These are phyloP conservation scores for Peromyscus attwateri DNA, from an alignment of 2,797 vertebrate genomes.

Conservation along the genomic window DNA sequence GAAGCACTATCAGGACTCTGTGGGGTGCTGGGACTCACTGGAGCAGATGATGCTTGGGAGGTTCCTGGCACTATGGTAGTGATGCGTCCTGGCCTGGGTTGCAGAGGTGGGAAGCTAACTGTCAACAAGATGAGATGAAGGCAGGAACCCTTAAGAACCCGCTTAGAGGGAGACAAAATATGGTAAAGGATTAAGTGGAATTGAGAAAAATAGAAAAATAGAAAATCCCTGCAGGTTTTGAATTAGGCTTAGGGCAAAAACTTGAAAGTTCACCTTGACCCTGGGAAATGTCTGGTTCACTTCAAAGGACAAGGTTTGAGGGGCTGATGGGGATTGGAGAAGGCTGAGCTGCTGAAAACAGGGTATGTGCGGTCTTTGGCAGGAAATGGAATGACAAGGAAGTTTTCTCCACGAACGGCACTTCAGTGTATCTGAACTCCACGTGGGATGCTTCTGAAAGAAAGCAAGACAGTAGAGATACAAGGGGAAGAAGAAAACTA, in stretches of 20 bases:
- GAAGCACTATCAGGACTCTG: fast-evolving
- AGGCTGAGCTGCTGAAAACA: neutral
- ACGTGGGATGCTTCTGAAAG: neutral
- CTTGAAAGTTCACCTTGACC: neutral
- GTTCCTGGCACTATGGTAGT: neutral
- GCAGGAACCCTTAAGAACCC: neutral
- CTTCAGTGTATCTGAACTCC: neutral
- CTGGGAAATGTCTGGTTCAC: neutral
- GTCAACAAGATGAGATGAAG: neutral
- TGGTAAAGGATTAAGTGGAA: neutral
- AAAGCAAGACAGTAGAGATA: constrained; percentile 29
- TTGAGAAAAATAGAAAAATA: neutral
- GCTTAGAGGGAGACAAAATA: neutral
- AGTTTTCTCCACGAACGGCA: neutral
- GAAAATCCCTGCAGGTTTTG: neutral
- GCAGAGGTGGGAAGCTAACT: neutral
- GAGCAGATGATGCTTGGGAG: neutral
- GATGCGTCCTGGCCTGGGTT: neutral
- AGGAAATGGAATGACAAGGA: neutral
- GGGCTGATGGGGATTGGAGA: neutral
- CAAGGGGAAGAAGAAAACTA: neutral
- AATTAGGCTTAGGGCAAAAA: neutral
- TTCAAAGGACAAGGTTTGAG: neutral
- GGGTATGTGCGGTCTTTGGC: neutral
- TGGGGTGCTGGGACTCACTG: neutral